A percentile compares a stretch with the other conserved stretches of the same genome.
These are phyloP conservation scores for Barnardius zonarius DNA, from an alignment of 2,113 vertebrate genomes.

Conservation along the genomic window DNA sequence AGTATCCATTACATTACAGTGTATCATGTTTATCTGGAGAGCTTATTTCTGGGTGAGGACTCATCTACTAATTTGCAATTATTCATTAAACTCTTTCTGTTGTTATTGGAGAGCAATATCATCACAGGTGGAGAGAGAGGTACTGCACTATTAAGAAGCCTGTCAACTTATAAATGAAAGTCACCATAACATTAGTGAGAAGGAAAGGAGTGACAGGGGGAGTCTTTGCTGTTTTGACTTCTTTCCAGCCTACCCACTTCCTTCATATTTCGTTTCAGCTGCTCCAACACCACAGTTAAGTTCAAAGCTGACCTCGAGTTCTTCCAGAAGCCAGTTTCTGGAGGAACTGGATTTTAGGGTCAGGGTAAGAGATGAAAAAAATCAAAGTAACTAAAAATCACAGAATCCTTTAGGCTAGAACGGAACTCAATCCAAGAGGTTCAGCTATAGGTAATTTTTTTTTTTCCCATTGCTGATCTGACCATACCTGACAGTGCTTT, in stretches of 20 bases:
- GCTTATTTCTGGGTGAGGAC: not conserved
- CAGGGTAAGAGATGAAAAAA: not conserved
- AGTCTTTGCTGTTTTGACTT: not conserved
- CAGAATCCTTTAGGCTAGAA: not conserved
- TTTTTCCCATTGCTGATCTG: not conserved
- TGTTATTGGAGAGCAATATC: not conserved
- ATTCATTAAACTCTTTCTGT: not conserved
- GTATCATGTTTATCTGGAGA: not conserved
- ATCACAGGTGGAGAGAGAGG: not conserved
- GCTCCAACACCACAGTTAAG: fast-evolving
- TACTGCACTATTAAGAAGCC: not conserved
- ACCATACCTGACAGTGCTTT: not conserved
- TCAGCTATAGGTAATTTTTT: not conserved
- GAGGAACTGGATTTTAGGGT: not conserved
- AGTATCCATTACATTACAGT: not conserved
- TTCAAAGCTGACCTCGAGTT: not conserved
- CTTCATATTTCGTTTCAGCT: not conserved
- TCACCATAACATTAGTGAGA: not conserved
- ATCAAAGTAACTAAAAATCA: not conserved
- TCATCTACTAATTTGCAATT: not conserved
- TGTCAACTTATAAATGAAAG: not conserved
- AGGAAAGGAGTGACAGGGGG: not conserved
- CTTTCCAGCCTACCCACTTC: not conserved
- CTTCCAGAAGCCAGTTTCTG: not conserved
- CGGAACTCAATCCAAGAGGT: not conserved